These are phyloP conservation scores for Drosophila lini DNA, from an alignment of 1,140 invertebrate species.

Conservation along the genomic window DNA sequence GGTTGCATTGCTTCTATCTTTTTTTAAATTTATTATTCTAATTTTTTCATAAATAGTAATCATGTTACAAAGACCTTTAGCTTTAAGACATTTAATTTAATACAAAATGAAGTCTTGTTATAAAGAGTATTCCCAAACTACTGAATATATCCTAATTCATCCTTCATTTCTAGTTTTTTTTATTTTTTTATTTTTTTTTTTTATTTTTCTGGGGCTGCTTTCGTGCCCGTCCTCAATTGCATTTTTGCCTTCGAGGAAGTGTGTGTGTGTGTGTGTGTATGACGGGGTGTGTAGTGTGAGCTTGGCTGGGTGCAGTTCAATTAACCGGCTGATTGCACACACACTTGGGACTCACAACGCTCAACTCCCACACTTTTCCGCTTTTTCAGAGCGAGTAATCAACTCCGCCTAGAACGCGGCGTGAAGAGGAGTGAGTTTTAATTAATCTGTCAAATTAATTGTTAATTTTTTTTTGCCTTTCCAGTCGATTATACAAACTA, in stretches of 20 bases:
- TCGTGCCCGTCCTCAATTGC: slow-evolving; percentile 11
- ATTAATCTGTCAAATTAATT: slow-evolving; percentile 70
- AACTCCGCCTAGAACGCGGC: slow-evolving; percentile 7
- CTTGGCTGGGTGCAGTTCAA: slow-evolving; percentile 72
- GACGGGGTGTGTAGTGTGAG: slow-evolving; percentile 21
- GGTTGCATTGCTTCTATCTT: not conserved
- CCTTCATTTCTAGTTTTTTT: not conserved
- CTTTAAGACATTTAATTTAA: too few species aligned
- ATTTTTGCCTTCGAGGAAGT: slow-evolving; percentile 22
- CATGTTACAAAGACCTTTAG: not conserved
- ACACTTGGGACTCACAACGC: slow-evolving; percentile 33
- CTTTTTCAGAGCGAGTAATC: slow-evolving; percentile 3
- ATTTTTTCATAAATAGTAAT: not conserved
- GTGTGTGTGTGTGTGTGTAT: slow-evolving; percentile 11
- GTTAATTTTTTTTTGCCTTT: slow-evolving; percentile 30
- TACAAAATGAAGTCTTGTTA: not conserved
- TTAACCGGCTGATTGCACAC: slow-evolving; percentile 77
- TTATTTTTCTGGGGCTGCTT: slow-evolving; percentile 2
- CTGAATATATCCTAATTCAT: not conserved
- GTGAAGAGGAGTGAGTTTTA: slow-evolving; percentile 46
- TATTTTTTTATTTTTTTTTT: not conserved
- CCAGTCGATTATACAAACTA: not conserved
- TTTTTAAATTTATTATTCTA: not conserved
- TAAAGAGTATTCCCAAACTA: slow-evolving; percentile 7
- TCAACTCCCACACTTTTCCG: slow-evolving; percentile 27